Conservation (phyloP, 2,888 invertebrate genomes). For the Hedychridium roseum region DNA sequence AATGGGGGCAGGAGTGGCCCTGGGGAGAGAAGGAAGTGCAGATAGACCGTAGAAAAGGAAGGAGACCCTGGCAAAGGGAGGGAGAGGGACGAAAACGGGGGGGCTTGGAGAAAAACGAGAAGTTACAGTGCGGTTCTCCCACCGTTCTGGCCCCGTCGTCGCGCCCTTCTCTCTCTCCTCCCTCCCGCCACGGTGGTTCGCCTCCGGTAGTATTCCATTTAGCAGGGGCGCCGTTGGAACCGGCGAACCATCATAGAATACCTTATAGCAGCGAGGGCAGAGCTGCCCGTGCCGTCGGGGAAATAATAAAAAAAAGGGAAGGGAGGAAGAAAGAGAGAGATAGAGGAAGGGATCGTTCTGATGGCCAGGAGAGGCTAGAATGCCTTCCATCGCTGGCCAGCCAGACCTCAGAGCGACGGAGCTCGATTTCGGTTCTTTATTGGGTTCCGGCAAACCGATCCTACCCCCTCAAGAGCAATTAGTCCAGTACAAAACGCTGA, state of each 20-base stretch:
- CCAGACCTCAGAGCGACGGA: too few relatives aligned
- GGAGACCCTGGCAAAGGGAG: too few relatives aligned
- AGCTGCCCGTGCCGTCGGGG: conserved; percentile 42
- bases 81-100: conserved; percentile 15
- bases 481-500: conserved; percentile 40
- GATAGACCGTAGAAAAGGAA: conserved; percentile 8
- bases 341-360: too few relatives aligned
- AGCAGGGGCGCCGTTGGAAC: conserved; percentile 51
- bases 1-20: conserved; percentile 51
- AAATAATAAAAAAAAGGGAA: too few relatives aligned
- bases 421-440: conserved; percentile 40
- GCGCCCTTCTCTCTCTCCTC: conserved; percentile 26
- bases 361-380: too few relatives aligned
- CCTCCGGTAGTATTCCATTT: conserved; percentile 50
- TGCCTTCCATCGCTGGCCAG: too few relatives aligned
- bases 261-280: conserved; percentile 44
- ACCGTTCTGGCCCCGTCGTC: conserved; percentile 20
- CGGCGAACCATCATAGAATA: conserved; percentile 56
- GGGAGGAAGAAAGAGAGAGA: conserved; percentile 11
- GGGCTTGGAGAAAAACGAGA: conserved; percentile 15
- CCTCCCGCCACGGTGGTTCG: conserved; percentile 43
- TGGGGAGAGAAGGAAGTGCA: conserved; percentile 25
- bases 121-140: conserved; percentile 24
- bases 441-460: conserved; percentile 37
- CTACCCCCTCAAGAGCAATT: conserved; percentile 40